Conservation (phyloP, 1,140 invertebrate species). For the Diorhabda sublineata region DNA sequence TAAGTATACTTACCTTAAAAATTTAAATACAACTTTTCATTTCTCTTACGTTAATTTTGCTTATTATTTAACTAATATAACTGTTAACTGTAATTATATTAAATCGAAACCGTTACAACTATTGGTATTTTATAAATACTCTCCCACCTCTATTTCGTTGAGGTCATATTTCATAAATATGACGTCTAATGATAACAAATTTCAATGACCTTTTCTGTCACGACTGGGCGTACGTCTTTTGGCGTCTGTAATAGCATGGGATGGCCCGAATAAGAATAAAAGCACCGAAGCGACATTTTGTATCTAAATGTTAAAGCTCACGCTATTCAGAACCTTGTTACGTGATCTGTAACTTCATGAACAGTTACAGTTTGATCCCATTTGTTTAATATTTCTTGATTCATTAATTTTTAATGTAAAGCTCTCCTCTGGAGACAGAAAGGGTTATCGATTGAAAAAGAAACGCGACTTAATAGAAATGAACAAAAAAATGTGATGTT, state of each 20-base stretch:
- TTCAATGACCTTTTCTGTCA: conserved; percentile 29
- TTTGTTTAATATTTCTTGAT: conserved; percentile 28
- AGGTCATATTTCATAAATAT: conserved; percentile 27
- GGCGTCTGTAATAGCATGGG: neutral
- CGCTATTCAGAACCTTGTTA: conserved; percentile 24
- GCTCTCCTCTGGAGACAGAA: neutral
- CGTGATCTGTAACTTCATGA: conserved; percentile 39
- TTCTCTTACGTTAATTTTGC: too few relatives aligned
- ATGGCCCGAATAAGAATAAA: conserved; percentile 24
- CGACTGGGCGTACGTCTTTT: conserved; percentile 7
- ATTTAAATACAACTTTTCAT: too few relatives aligned
- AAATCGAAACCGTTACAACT: too few relatives aligned
- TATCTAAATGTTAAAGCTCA: conserved; percentile 35
- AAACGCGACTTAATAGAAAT: neutral
- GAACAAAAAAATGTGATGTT: neutral
- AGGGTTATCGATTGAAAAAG: neutral
- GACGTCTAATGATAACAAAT: conserved; percentile 34
- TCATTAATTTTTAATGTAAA: conserved; percentile 32
- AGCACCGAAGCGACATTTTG: conserved; percentile 36
- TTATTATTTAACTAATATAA: too few relatives aligned
- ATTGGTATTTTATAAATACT: too few relatives aligned
- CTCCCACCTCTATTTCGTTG: too few relatives aligned
- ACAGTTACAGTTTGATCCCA: conserved; percentile 23
- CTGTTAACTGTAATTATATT: too few relatives aligned
- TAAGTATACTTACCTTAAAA: too few relatives aligned